Conservation (phyloP, 2,888 invertebrate genomes). For the Auanema freiburgensis region DNA sequence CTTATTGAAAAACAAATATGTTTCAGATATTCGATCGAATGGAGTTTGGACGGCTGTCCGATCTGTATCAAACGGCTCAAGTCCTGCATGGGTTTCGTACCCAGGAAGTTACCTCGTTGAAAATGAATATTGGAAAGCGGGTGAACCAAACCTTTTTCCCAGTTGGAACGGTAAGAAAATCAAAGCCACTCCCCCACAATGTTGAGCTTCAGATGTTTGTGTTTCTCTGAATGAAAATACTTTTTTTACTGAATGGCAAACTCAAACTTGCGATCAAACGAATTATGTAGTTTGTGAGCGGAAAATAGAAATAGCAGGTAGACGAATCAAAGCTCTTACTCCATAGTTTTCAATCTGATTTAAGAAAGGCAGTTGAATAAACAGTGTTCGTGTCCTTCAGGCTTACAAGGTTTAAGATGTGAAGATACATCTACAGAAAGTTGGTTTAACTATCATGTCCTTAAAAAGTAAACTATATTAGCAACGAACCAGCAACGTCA, state of each 20-base stretch:
- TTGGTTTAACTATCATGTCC: not conserved
- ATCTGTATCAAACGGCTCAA: conserved; percentile 33
- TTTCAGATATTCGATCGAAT: conserved; percentile 16
- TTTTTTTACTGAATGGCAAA: conserved; percentile 35
- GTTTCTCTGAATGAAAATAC: conserved; percentile 30
- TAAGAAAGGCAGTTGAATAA: not conserved
- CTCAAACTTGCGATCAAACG: conserved; percentile 26
- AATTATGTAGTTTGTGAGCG: conserved; percentile 40
- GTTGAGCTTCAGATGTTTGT: conserved; percentile 44
- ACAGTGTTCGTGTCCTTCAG: not conserved
- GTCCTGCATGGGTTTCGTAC: conserved; percentile 37
- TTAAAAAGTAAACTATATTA: not conserved
- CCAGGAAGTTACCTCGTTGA: conserved; percentile 35
- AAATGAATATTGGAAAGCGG: conserved; percentile 34
- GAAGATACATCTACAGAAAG: not conserved
- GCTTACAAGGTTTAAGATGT: not conserved
- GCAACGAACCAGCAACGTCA: not conserved
- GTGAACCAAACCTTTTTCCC: conserved; percentile 41
- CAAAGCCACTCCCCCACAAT: too few species aligned
- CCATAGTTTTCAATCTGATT: not conserved
- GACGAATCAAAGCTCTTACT: not conserved
- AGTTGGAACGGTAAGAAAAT: conserved; percentile 35
- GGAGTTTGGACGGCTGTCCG: conserved; percentile 41
- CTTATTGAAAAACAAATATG: not conserved
- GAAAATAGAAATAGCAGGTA: conserved; percentile 7